A percentile compares a stretch with the other conserved stretches of the same genome.
phyloP scores from a whole-genome alignment of 2,797 vertebrate species.

The Leontopithecus rosalia region DNA sequence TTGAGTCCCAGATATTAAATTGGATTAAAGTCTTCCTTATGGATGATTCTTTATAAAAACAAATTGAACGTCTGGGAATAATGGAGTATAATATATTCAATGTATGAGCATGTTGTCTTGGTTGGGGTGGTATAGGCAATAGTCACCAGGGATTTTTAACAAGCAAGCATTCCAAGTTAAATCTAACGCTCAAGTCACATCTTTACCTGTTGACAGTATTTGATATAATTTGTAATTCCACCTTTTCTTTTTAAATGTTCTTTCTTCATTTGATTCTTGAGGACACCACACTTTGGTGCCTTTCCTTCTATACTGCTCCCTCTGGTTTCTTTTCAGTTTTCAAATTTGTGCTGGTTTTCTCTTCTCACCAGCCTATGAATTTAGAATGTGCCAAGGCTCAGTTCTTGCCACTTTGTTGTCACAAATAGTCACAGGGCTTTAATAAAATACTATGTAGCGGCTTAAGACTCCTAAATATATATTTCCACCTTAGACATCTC shows the following conservation, averaged over 20 bases:
- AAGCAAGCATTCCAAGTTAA: not conserved
- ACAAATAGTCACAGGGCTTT: not conserved
- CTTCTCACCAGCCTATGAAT: not conserved
- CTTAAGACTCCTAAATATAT: not conserved
- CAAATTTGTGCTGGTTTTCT: not conserved
- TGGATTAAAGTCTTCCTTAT: not conserved
- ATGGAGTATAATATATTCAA: not conserved
- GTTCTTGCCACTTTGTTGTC: not conserved
- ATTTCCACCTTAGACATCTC: not conserved
- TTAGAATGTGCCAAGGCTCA: not conserved
- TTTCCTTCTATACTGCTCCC: not conserved
- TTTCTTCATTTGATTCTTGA: not conserved
- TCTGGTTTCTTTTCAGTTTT: not conserved
- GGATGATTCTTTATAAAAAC: constrained; percentile 37
- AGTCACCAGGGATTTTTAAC: not conserved
- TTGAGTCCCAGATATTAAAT: not conserved
- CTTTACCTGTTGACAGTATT: not conserved
- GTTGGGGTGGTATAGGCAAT: not conserved
- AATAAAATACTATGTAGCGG: not conserved
- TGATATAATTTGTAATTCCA: not conserved
- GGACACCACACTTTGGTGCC: not conserved
- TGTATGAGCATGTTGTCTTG: not conserved
- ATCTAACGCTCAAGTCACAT: not conserved
- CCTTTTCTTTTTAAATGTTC: not conserved
- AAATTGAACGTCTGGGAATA: not conserved